A percentile compares a stretch with the other conserved stretches of the same genome.
These are phyloP conservation scores for Salvelinus sp. DNA, from an alignment of 2,113 vertebrate genomes.

Conservation along the genomic window DNA sequence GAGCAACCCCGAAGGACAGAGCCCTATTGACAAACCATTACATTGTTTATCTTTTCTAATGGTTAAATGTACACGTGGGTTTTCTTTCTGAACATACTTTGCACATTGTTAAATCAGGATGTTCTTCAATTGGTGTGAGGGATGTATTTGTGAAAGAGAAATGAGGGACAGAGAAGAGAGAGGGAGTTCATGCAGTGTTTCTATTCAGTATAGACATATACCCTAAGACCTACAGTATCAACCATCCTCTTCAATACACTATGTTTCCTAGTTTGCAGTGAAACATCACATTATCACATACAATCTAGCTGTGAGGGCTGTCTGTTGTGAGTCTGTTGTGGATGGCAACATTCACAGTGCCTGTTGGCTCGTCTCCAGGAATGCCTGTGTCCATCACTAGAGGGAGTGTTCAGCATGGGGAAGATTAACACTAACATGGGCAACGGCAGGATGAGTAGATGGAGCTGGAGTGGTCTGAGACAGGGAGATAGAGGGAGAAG, in stretches of 20 bases:
- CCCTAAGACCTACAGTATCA: background rate
- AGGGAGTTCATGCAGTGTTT: no score
- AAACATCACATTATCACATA: background rate
- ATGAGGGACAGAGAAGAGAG: background rate
- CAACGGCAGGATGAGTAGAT: background rate
- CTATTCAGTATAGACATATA: background rate
- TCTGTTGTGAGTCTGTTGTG: background rate
- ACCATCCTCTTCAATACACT: background rate
- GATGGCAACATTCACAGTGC: background rate
- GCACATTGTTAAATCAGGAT: constrained; percentile 41
- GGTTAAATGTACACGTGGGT: no score
- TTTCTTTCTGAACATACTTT: background rate
- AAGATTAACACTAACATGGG: constrained; percentile 30
- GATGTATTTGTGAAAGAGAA: background rate
- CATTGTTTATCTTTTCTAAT: no score
- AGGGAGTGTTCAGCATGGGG: constrained; percentile 69
- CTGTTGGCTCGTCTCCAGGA: constrained; percentile 11
- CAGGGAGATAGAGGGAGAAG: constrained; percentile 9
- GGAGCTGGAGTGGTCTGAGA: background rate
- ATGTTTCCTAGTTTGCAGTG: background rate
- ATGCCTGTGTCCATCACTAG: constrained; percentile 71
- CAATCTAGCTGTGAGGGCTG: background rate
- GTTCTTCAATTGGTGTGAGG: background rate
- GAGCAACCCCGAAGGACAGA: no score
- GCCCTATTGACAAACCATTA: no score